These are phyloP conservation scores for Drosophila putrida DNA, from an alignment of 2,888 invertebrate species.

Conservation along the genomic window DNA sequence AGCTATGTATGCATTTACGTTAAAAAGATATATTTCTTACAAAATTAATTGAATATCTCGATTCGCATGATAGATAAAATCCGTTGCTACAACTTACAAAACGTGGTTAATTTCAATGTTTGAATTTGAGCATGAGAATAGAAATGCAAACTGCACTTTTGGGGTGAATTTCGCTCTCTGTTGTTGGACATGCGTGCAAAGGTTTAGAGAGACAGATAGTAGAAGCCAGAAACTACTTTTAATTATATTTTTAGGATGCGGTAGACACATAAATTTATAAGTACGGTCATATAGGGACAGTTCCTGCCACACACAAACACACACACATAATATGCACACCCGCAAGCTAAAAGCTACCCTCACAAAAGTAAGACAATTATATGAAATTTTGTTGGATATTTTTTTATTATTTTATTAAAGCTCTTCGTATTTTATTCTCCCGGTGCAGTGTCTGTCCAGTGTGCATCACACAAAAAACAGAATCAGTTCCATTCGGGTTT, in stretches of 20 bases:
- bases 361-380: constrained; percentile 55
- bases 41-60: background rate
- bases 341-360: constrained; percentile 29
- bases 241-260: constrained; percentile 7
- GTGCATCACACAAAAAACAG: constrained; percentile 45
- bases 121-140: background rate
- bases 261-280: background rate
- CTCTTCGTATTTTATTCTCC: constrained; percentile 43
- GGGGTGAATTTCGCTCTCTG: constrained; percentile 14
- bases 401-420: constrained; percentile 60
- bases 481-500: constrained; percentile 61
- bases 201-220: constrained; percentile 22
- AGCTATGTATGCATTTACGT: constrained; percentile 9
- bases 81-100: too few relatives aligned
- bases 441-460: constrained; percentile 39
- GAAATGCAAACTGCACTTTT: constrained; percentile 43
- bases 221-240: constrained; percentile 11
- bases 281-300: constrained; percentile 7
- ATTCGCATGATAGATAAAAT: background rate
- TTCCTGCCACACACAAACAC: constrained; percentile 41
- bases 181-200: constrained; percentile 50
- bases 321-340: background rate
- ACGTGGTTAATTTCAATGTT: background rate
- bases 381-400: constrained; percentile 32
- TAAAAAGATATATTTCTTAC: background rate